These are phyloP conservation scores for Eubasilissa regina DNA, from an alignment of 1,140 invertebrate species.

Conservation along the genomic window DNA sequence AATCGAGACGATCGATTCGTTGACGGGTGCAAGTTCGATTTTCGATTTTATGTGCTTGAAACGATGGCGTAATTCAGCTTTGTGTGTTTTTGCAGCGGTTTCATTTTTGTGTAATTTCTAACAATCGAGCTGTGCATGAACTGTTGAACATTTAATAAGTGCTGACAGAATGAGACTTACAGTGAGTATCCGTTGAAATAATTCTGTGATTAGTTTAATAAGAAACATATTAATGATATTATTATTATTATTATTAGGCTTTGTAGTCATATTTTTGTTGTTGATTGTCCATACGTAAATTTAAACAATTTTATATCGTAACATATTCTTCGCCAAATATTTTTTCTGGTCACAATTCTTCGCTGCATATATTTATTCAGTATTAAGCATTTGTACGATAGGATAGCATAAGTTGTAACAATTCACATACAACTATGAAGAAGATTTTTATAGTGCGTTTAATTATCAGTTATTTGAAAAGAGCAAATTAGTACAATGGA, in stretches of 20 bases:
- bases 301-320: no score
- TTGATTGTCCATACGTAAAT: no score
- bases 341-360: no score
- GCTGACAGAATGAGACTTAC: conserved; percentile 28
- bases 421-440: no score
- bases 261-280: neutral
- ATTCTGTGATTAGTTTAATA: neutral
- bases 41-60: conserved; percentile 15
- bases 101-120: neutral
- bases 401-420: no score
- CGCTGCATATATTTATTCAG: no score
- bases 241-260: neutral
- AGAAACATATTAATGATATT: no score
- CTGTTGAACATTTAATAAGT: conserved; percentile 27
- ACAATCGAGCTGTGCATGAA: conserved; percentile 18
- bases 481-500: no score
- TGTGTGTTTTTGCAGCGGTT: neutral
- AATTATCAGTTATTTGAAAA: no score
- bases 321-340: no score
- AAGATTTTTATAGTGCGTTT: no score
- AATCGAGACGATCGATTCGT: neutral
- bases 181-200: neutral
- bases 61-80: neutral
- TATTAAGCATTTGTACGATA: no score
- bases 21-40: neutral